Base-by-base conservation (phyloP, 2,888 invertebrate genomes). In the Chrysolina oricalcia region DNA sequence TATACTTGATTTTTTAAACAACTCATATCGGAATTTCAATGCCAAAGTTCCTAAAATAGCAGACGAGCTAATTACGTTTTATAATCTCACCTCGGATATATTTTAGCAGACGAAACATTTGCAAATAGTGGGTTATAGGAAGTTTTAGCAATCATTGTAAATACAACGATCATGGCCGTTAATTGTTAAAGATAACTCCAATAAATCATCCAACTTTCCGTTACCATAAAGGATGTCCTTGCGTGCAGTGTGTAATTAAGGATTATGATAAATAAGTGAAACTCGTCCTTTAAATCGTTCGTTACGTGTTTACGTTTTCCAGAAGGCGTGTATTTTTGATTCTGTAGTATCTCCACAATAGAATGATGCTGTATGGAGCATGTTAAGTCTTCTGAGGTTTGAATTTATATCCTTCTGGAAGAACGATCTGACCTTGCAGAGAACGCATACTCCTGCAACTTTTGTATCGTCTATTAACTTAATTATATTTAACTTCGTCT, bases 141-240 rank as follows among this genome's bases (percentile, higher is more conserved):
- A 56, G 53, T 19, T 56, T 56, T 56, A 21, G 13, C 10, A 21
- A 56, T 56, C 11, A 13, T 53, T 0, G 6, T 10, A 35, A 59
- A 27, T 27, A 59, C 13, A 27, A 27, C 27, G 10, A 59, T 9
- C 15, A 59, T 9, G 56, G 59, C 27, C 15, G 15, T 21, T 59
- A 59, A 59, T 59, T 59, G 59, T 59, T 59, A 27, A 15, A 50
- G 50, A 19, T 23, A 6, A 59, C 27, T 35, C 11, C 11, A 53
- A 27, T 27, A n/a, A 27, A 59, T 59, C 27, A 59, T 59, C n/a
- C n/a, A 15, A 59, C 27, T 59, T 27, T 59, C 15, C n/a, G 27
- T 59, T n/a, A 35, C 6, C n/a, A 9, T 27, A 11, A 19, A 19
- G 13, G 21, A 23, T 56, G 59, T 13, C 56, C 56, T 59, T 27